Conservation (phyloP, 2,113 vertebrate genomes). For the Paradoxurus hermaphroditus region DNA sequence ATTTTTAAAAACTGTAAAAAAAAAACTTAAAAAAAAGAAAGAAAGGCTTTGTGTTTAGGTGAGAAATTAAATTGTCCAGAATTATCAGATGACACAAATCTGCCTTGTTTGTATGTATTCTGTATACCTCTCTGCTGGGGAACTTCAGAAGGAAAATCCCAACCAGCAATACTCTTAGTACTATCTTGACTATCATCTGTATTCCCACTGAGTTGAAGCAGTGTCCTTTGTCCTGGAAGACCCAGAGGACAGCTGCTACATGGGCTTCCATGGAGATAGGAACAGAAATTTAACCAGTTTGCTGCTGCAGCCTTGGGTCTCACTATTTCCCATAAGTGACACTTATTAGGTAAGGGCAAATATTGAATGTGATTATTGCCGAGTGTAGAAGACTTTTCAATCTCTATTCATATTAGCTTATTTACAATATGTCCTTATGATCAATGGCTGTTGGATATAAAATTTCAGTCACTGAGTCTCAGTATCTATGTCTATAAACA, state of each 20-base stretch:
- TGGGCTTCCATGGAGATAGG: not conserved
- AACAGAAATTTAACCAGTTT: not conserved
- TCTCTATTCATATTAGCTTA: not conserved
- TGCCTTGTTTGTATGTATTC: not conserved
- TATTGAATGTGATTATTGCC: not conserved
- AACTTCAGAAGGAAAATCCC: not conserved
- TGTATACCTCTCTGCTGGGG: not conserved
- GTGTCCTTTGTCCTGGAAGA: not conserved
- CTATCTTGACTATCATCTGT: not conserved
- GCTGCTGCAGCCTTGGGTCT: not conserved
- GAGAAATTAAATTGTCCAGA: not conserved
- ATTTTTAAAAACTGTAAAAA: no score
- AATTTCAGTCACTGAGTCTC: not conserved
- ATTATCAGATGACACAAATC: not conserved
- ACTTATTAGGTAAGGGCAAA: not conserved
- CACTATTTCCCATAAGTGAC: not conserved
- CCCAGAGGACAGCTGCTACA: rapidly evolving
- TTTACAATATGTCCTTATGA: not conserved
- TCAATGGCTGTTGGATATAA: not conserved
- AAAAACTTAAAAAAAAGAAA: no score
- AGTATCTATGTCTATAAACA: not conserved
- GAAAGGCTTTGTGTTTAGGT: not conserved
- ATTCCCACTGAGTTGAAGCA: not conserved
- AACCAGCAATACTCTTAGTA: no score
- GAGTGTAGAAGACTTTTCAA: not conserved